phyloP scores from a whole-genome alignment of 2,888 invertebrate species.

The Nebria salina region DNA sequence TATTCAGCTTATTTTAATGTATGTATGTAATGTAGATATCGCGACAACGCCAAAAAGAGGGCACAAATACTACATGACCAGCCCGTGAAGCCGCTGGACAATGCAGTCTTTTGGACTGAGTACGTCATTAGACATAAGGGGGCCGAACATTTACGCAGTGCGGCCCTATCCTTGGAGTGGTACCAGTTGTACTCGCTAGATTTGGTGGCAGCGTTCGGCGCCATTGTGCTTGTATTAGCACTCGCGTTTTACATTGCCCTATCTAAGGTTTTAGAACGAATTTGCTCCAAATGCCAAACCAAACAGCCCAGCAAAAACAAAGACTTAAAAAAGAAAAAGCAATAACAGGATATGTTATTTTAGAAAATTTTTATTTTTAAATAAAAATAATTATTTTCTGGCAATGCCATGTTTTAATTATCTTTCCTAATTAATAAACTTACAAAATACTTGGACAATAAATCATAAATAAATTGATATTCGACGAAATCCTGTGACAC shows the following conservation, averaged over 20 bases:
- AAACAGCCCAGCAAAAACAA: no score
- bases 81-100: slow-evolving; percentile 54
- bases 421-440: no score
- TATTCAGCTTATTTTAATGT: no score
- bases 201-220: slow-evolving; percentile 48
- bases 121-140: slow-evolving; percentile 55
- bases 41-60: slow-evolving; percentile 51
- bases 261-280: slow-evolving; percentile 2
- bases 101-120: slow-evolving; percentile 56
- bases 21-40: slow-evolving; percentile 49
- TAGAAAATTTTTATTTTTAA: no score
- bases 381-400: no score
- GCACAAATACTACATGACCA: slow-evolving; percentile 54
- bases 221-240: slow-evolving; percentile 10
- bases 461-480: no score
- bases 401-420: no score
- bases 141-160: slow-evolving; percentile 54
- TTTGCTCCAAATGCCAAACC: no score
- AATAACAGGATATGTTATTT: no score
- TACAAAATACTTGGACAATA: no score
- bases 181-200: slow-evolving; percentile 55
- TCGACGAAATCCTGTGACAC: no score
- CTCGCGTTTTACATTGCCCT: slow-evolving; percentile 21
- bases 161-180: slow-evolving; percentile 52
- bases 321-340: no score